Evolutionary conservation across 2,113 vertebrate genomes (phyloP), one percentile per base, ranked within the genome.

Genomic region (Saccopteryx bilineata): DNA sequence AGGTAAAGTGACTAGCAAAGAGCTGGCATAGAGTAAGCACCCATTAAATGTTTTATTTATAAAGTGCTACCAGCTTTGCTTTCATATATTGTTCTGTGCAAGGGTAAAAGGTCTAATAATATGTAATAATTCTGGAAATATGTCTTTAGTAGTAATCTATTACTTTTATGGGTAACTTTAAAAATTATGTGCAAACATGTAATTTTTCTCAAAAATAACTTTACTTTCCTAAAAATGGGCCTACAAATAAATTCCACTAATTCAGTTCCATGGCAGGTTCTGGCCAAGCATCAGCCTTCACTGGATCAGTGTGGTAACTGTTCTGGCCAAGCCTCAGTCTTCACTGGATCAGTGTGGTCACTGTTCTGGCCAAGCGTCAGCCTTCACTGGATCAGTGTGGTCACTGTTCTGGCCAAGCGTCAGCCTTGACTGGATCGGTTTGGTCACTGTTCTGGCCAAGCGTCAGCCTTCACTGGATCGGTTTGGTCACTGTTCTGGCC

Each of bases 161-260:
- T 88, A 72, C 15, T 68, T 92, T 69, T 74, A 86, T 31, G 66
- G 12, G 4, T 54, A 71, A 66, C 5, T 26, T 83, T 88, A 48
- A 66, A 90, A 90, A 90, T 65, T 69, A 83, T 69, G 21, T 74
- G 5, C 28, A 96, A 87, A 87, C 90, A 15, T 95, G 6, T 46
- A 31, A 85, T 91, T 89, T 95, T 91, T 78, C n/a, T 21, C 50
- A 48, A 88, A 92, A 96, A 83, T 19, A 46, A 76, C 46, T 76
- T 90, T 2, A 33, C n/a, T 31, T 74, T 7, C n/a, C 31, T 65
- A 17, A 68, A 7, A 84, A 82, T 46, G 61, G 94, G 21, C 48
- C 54, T 76, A 66, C 4, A 87, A 72, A 93, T 87, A 8, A 88
- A 74, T 69, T 83, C 52, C 28, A 90, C 78, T 88, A 72, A 75